Base-by-base conservation (phyloP, 2,797 vertebrate genomes). In the Pipistrellus kuhlii region DNA sequence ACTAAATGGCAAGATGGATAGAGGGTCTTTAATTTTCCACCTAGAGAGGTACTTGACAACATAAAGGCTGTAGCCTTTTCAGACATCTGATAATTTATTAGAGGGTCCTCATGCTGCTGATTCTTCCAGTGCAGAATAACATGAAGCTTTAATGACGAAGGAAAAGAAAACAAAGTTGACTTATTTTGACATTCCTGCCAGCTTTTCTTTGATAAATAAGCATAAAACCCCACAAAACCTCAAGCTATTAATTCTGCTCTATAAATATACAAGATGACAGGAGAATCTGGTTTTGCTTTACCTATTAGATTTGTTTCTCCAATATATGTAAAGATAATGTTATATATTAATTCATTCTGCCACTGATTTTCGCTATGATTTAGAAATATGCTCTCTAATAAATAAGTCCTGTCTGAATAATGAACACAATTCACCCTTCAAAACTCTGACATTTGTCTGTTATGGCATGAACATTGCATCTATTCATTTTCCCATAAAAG, bases 341-440 rank as follows among this genome's bases (percentile, higher is more conserved):
- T 90, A 91, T 75, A 44, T 92, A 92, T 85, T 75, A 66, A 94
- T 88, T 91, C 35, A 93, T 84, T 82, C 57, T 83, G 38, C n/a
- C 66, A 72, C 53, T 30, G 27, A 78, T 88, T 91, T 94, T 76
- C 53, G 53, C 82, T 89, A 44, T 77, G 83, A 71, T 86, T 85
- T 93, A 83, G 46, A 95, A 94, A 88, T 68, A 88, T 11, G 3
- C 27, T 57, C n/a, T 64, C 55, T 77, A 80, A 93, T 59, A 94
- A 92, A 59, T 55, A 86, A 88, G 91, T 94, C 46, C 64, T 80
- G 88, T 80, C 46, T 91, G 72, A 94, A 81, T 94, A 82, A 94
- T 55, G 57, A 94, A 84, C 25, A 78, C 66, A 94, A 92, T 87
- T 94, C 71, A 87, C 27, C 48, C 41, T 71, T 89, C 81, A 62